phyloP scores from a whole-genome alignment of 2,113 vertebrate genomes.

The Salvelinus alpinus region DNA sequence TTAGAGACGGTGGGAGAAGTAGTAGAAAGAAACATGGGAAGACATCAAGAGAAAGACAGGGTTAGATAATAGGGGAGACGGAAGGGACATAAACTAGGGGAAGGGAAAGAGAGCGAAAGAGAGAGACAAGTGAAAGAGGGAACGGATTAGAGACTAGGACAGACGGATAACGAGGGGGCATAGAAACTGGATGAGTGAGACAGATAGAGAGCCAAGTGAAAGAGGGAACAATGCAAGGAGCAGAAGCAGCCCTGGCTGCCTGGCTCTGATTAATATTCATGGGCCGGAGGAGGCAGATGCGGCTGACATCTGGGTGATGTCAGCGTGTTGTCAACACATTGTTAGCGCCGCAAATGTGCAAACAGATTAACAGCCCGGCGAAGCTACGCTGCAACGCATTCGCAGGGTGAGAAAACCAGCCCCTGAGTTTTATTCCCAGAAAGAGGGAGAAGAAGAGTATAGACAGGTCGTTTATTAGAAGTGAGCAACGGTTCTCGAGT shows the following conservation, averaged over 20 bases:
- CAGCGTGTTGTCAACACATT: slow-evolving; percentile 75
- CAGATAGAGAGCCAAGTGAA: not conserved
- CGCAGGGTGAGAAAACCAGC: slow-evolving; percentile 55
- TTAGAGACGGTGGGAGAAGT: not conserved
- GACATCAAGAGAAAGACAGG: not conserved
- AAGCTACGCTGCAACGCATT: slow-evolving; percentile 50
- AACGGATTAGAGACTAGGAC: too few relatives aligned
- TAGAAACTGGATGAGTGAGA: not conserved
- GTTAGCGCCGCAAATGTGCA: slow-evolving; percentile 68
- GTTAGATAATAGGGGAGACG: too few relatives aligned
- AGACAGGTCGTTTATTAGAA: not conserved
- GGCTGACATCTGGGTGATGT: slow-evolving; percentile 75
- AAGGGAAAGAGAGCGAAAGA: too few relatives aligned
- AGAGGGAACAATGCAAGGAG: not conserved
- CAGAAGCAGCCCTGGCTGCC: not conserved
- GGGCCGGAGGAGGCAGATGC: slow-evolving; percentile 67
- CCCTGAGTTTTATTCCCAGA: slow-evolving; percentile 43
- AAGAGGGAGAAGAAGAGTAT: not conserved
- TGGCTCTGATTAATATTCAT: slow-evolving; percentile 56
- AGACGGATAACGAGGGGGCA: not conserved
- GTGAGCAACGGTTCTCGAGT: not conserved
- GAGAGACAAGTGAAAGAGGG: not conserved
- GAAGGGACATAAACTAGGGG: too few relatives aligned
- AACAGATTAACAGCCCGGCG: slow-evolving; percentile 61
- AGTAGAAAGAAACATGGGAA: not conserved